Evolutionary conservation across 2,888 invertebrate genomes (phyloP), one percentile per base, ranked within the genome.

Genomic region (Lycocerus yunnanus): DNA sequence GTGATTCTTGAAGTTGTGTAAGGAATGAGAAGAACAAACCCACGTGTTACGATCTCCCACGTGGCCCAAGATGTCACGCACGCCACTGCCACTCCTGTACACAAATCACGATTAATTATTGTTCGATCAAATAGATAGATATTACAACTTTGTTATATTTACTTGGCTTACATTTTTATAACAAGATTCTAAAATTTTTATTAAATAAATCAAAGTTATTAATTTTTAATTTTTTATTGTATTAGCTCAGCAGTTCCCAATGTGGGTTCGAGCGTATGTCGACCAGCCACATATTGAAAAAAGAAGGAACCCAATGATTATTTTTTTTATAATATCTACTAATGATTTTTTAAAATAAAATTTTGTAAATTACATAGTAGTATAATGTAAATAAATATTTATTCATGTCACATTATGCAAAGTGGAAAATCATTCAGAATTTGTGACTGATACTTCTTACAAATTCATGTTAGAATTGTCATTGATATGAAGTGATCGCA

Each of bases 31-130:
- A 72, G 67, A 77, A 65, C 58, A 74, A 74, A 79, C 83, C 85
- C 85, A 85, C 83, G 84, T 84, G 78, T 81, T 83, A 69, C 83
- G 81, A 69, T 79, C 82, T 75, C 83, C 84, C 81, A 83, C 82
- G 80, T 82, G 82, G 77, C 79, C 80, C 83, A 84, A 84, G 80
- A 82, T 80, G 79, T 83, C 82, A 76, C 82, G 83, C 77, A 82
- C 83, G 80, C 82, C 83, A 81, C 83, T 83, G 81, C 82, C 83
- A 80, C 83, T 83, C 84, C 84, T 83, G 79, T 71, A 78, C 72
- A 78, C 78, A 81, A 80, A 80, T 79, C 77, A 79, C 79, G 77
- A 80, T 79, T 81, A 81, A 80, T 80, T 77, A 75, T 27, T 13
- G 13, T n/a, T 43, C 43, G 43, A 43, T 43, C 43, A n/a, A 6